Base-by-base conservation (phyloP, 2,888 invertebrate genomes). In the Drosophila diplacantha region DNA sequence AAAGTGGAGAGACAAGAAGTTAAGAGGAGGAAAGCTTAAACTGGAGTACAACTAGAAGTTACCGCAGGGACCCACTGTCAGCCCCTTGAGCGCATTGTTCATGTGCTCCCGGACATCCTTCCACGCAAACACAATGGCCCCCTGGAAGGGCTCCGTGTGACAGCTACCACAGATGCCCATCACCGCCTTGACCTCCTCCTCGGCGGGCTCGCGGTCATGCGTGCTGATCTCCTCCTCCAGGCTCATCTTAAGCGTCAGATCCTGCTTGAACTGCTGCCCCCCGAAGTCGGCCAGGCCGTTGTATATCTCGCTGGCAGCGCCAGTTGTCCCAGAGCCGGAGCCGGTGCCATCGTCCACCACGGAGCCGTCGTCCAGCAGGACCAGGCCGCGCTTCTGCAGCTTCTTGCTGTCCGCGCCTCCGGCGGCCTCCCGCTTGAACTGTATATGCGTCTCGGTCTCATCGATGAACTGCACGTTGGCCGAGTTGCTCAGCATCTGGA, bases 131-230 rank as follows among this genome's bases (percentile, higher is more conserved):
- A 95, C 90, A 20, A 94, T 89, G 8, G 94, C 95, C 77, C 94
- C 94, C 70, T 92, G 92, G 88, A 95, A 95, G 0, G 95, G 95
- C 83, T 95, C 95, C 0, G 90, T 87, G 20, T 92, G 90, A 77
- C 95, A 95, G 1, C 92, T 93, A 60, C 92, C 91, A 87, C 95
- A 95, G 3, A 94, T 89, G 73, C 92, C 91, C 93, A 95, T 93
- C 1, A 95, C 94, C 11, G 93, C 93, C 74, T 90, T 92, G 0
- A 95, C 95, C 87, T 95, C 95, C 31, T 93, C 94, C 85, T 95
- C 95, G 0, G 95, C 95, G 0, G 95, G 94, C 78, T 95, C 95
- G 39, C 93, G 90, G 78, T 94, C 94, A 63, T 94, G 93, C 50
- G 90, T 90, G 88, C 91, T 89, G 5, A 90, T 88, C 72, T 88